A percentile compares a stretch with the other conserved stretches of the same genome.
phyloP scores from a whole-genome alignment of 2,888 invertebrate genomes.

The Perdita meconis region DNA sequence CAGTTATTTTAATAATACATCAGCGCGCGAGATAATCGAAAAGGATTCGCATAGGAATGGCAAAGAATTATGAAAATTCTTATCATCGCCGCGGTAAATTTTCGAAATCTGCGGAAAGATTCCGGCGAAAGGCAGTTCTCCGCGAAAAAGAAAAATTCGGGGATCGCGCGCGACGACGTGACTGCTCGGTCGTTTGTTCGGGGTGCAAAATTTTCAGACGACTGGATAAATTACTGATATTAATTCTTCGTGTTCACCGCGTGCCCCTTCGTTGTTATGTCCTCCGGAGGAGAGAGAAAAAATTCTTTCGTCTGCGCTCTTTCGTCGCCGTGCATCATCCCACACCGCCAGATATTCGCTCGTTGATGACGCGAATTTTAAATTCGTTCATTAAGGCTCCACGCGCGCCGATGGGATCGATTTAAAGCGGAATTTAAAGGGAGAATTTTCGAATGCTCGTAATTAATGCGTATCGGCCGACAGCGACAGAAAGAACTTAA shows the following conservation, averaged over 20 bases:
- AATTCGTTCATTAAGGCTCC: conserved; percentile 8
- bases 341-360: conserved; percentile 12
- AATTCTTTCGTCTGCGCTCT: conserved; percentile 4
- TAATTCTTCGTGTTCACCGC: conserved; percentile 27
- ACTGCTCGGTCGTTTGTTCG: conserved; percentile 3
- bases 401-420: neutral
- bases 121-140: neutral
- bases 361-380: neutral
- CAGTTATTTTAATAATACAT: neutral
- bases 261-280: neutral
- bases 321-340: neutral
- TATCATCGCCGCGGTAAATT: conserved; percentile 1
- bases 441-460: neutral
- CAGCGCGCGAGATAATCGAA: neutral
- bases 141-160: conserved; percentile 40
- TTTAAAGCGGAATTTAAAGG: conserved; percentile 8
- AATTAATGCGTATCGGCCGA: neutral
- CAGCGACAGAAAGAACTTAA: neutral
- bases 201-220: conserved; percentile 27
- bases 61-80: conserved; percentile 67
- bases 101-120: conserved; percentile 25
- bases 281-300: neutral
- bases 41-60: neutral
- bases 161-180: conserved; percentile 28
- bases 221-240: conserved; percentile 41